Base-by-base conservation (phyloP, 2,888 invertebrate species). In the Serripes groenlandicus region DNA sequence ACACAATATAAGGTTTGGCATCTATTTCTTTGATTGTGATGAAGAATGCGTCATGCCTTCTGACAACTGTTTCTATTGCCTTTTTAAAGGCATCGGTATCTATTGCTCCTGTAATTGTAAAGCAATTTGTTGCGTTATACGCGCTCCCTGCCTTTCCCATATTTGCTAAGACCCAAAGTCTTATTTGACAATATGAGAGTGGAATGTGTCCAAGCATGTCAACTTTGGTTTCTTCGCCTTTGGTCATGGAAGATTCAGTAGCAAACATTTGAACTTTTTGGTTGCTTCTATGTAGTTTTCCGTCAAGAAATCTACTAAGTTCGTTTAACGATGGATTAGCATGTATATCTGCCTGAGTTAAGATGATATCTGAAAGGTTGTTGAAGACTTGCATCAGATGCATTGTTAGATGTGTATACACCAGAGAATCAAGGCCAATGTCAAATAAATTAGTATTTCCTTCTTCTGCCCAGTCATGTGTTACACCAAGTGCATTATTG, bases 21-120 rank as follows among this genome's bases (percentile, higher is more conserved):
- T 56, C 7, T 21, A 34, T 28, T 34, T 72, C 72, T 26, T 72
- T 28, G 28, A 60, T 23, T 23, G 58, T 58, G 21, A 58, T 37
- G 35, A 26, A 34, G 37, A 72, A 72, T 28, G 72, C 58, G 21
- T 34, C 60, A 56, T 72, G 56, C 18, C 35, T 32, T 15, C 21
- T 32, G 23, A 72, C 26, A 23, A 60, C 72, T 18, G 56, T 32
- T 5, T 60, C 21, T 9, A 72, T 34, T 18, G 72, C 30, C 35
- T 60, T 54, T 56, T 15, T 54, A 32, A 72, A 58, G 15, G 72
- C 72, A n/a, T 35, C 58, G 11, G 28, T 26, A 60, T 72, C 28
- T 4, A 72, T 23, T 9, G 21, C 28, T 3, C 56, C 56, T 5
- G 23, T 56, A 56, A 56, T 56, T 26, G 21, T 56, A 15, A 56